Evolutionary conservation across 2,888 invertebrate species (phyloP).

Genomic region (Parthenolecanium corni): DNA sequence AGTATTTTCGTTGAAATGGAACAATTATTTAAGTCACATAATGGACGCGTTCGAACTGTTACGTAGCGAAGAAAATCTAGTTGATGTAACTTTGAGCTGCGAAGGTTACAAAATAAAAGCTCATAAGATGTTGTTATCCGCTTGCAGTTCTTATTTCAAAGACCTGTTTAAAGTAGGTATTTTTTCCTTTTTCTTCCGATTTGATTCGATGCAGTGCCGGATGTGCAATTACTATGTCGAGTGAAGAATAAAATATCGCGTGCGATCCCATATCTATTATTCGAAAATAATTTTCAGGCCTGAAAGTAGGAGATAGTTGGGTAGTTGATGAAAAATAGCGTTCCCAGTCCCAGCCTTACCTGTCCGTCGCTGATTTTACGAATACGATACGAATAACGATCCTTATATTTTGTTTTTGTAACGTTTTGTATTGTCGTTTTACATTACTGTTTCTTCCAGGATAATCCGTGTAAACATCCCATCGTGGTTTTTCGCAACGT

Average conservation of each 20-base stretch:
- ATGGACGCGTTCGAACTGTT: conserved; percentile 67
- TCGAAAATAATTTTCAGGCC: too few relatives aligned
- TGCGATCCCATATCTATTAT: too few relatives aligned
- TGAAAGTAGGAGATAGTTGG: too few relatives aligned
- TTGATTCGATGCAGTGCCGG: too few relatives aligned
- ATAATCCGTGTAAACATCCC: conserved; percentile 68
- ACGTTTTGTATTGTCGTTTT: conserved; percentile 1
- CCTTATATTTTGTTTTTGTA: background rate
- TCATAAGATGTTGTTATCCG: conserved; percentile 72
- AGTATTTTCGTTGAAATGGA: conserved; percentile 78
- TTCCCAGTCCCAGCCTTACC: too few relatives aligned
- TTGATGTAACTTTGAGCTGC: conserved; percentile 75
- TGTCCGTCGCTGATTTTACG: background rate
- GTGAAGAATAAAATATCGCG: too few relatives aligned
- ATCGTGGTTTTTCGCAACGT: conserved; percentile 70
- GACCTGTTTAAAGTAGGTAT: conserved; percentile 42
- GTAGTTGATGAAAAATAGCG: too few relatives aligned
- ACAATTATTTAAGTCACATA: conserved; percentile 65
- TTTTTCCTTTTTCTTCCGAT: too few relatives aligned
- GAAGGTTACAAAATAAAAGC: conserved; percentile 73
- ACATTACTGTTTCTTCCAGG: conserved; percentile 50
- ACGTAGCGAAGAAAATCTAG: conserved; percentile 48
- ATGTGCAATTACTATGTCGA: too few relatives aligned
- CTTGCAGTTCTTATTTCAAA: conserved; percentile 68
- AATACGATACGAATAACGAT: background rate